Evolutionary conservation across 2,113 vertebrate genomes (phyloP).

Genomic region (Cyprinodon brontotheroides): DNA sequence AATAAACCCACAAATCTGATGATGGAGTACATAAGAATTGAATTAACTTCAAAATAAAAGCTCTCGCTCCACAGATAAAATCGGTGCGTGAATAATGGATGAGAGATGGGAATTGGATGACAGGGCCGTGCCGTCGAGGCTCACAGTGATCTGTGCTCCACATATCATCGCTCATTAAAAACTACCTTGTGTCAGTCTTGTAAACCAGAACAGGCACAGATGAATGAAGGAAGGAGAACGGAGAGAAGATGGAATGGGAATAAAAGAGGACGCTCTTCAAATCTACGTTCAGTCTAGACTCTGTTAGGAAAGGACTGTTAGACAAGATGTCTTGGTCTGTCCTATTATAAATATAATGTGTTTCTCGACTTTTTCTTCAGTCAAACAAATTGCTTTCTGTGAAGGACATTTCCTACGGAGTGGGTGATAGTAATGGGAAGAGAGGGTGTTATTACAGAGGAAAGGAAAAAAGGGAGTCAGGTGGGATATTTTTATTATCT

Average conservation of each 20-base stretch:
- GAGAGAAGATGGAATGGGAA: constrained; percentile 3
- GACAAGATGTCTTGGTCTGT: not conserved
- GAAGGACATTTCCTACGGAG: constrained; percentile 31
- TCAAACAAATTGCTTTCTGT: constrained; percentile 21
- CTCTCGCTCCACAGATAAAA: constrained; percentile 57
- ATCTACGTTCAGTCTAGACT: constrained; percentile 6
- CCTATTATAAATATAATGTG: constrained; percentile 5
- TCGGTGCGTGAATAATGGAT: constrained; percentile 72
- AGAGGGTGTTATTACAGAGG: constrained; percentile 44
- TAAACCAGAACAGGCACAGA: constrained; percentile 43
- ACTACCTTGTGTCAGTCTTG: constrained; percentile 56
- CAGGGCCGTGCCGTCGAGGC: constrained; percentile 57
- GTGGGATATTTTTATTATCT: constrained; percentile 68
- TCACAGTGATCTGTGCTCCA: constrained; percentile 71
- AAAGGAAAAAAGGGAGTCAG: constrained; percentile 42
- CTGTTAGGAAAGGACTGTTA: not conserved
- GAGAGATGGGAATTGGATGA: constrained; percentile 74
- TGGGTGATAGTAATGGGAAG: constrained; percentile 28
- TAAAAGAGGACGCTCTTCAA: not conserved
- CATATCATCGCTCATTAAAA: constrained; percentile 74
- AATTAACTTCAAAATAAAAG: constrained; percentile 74
- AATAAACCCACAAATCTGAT: constrained; percentile 51
- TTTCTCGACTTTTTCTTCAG: constrained; percentile 20
- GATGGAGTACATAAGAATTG: constrained; percentile 57
- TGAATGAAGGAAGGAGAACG: constrained; percentile 24